Conservation (phyloP, 2,113 vertebrate species). For the Daphoenositta chrysoptera region DNA sequence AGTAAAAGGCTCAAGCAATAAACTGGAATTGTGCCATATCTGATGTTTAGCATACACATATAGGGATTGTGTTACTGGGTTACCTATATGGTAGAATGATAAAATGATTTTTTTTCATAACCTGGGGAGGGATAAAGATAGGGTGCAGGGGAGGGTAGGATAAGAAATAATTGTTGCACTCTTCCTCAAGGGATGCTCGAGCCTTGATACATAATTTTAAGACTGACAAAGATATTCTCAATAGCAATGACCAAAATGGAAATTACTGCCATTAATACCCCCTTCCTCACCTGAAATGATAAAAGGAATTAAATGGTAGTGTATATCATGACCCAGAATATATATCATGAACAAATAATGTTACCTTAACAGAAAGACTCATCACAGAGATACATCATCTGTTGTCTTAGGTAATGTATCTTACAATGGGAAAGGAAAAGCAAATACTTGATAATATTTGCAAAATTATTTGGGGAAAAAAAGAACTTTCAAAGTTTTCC, state of each 20-base stretch:
- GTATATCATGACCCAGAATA: not conserved
- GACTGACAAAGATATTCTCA: not conserved
- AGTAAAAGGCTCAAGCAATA: not conserved
- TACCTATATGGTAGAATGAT: not conserved
- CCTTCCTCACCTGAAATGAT: not conserved
- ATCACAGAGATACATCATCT: not conserved
- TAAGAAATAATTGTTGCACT: not conserved
- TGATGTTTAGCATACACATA: not conserved
- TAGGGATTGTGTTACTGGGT: not conserved
- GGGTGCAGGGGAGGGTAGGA: not conserved
- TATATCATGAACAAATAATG: not conserved
- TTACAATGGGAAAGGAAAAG: not conserved
- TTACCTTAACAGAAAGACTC: not conserved
- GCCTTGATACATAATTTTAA: not conserved
- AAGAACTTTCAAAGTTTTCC: not conserved
- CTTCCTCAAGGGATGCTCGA: not conserved
- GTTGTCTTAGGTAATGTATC: not conserved
- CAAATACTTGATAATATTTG: not conserved
- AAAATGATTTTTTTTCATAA: not conserved
- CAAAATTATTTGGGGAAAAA: not conserved
- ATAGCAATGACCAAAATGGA: not conserved
- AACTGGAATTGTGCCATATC: not conserved
- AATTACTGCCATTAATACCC: not conserved
- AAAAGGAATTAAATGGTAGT: not conserved
- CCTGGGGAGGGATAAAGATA: rapidly evolving